Percentiles rank a stretch among this genome's conserved stretches.
These are phyloP conservation scores for Morus bassanus DNA, from an alignment of 2,797 vertebrate species.

Conservation along the genomic window DNA sequence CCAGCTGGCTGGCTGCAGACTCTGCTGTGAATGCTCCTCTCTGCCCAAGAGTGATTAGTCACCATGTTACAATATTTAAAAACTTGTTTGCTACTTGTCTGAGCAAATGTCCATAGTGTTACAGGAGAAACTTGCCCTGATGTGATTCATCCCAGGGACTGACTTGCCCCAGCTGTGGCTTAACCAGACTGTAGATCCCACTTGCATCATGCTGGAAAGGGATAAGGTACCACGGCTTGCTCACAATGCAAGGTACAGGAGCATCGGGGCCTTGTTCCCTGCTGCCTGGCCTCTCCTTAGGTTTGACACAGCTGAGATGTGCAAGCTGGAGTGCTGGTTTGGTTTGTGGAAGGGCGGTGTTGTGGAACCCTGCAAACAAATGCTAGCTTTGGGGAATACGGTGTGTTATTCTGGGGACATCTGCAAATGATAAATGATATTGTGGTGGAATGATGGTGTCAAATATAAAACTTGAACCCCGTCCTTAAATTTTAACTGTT, in stretches of 20 bases:
- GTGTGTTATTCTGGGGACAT: not conserved
- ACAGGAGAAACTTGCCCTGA: not conserved
- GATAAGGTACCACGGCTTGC: not conserved
- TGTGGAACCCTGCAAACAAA: not conserved
- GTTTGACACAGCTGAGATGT: not conserved
- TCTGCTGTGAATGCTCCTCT: not conserved
- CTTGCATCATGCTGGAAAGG: not conserved
- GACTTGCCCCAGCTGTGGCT: not conserved
- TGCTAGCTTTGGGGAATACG: not conserved
- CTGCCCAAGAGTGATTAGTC: not conserved
- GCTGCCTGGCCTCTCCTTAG: not conserved
- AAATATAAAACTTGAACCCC: not conserved
- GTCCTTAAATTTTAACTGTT: not conserved
- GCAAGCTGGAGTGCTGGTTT: fast-evolving
- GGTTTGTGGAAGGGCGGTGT: not conserved
- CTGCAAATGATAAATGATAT: not conserved
- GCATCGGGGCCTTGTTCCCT: not conserved
- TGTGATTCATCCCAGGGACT: not conserved
- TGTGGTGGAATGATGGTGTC: not conserved
- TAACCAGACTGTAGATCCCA: not conserved
- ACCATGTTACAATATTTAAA: not conserved
- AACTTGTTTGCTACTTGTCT: not conserved
- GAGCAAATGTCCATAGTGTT: not conserved
- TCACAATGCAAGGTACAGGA: fast-evolving
- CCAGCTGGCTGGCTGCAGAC: not conserved